phyloP scores from a whole-genome alignment of 2,113 vertebrate species.

The Hemicordylus capensis region DNA sequence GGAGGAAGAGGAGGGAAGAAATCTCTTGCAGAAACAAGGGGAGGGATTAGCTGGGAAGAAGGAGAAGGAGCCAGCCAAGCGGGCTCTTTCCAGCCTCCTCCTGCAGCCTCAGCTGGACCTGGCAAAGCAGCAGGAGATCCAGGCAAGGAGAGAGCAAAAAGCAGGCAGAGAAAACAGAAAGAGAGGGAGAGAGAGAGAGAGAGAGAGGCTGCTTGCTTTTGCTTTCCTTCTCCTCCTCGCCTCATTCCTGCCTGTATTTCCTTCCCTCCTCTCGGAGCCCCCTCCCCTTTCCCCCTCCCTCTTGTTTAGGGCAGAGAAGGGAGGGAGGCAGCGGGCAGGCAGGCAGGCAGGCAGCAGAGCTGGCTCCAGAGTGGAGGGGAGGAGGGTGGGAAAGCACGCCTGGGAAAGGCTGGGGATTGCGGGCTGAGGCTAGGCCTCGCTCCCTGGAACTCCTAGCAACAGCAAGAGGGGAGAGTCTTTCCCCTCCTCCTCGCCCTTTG shows the following conservation, averaged over 20 bases:
- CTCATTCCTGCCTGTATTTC: accelerated
- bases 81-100: background rate
- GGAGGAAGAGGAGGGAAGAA: background rate
- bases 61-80: background rate
- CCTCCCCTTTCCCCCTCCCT: background rate
- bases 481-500: too few species aligned
- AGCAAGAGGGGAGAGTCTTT: too few species aligned
- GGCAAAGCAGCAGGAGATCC: background rate
- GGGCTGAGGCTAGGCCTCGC: background rate
- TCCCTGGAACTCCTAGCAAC: background rate
- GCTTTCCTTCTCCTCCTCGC: background rate
- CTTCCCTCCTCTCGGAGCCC: too few species aligned
- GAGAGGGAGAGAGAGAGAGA: background rate
- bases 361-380: background rate
- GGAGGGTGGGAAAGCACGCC: background rate
- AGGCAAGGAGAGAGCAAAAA: background rate
- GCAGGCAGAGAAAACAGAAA: too few species aligned
- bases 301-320: background rate
- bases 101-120: background rate
- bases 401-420: background rate
- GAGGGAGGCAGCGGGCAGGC: too few species aligned
- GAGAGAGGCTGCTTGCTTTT: background rate
- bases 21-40: background rate
- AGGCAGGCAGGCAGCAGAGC: background rate
- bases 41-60: background rate